Conservation (phyloP, 2,888 invertebrate species). For the Belgica antarctica region DNA sequence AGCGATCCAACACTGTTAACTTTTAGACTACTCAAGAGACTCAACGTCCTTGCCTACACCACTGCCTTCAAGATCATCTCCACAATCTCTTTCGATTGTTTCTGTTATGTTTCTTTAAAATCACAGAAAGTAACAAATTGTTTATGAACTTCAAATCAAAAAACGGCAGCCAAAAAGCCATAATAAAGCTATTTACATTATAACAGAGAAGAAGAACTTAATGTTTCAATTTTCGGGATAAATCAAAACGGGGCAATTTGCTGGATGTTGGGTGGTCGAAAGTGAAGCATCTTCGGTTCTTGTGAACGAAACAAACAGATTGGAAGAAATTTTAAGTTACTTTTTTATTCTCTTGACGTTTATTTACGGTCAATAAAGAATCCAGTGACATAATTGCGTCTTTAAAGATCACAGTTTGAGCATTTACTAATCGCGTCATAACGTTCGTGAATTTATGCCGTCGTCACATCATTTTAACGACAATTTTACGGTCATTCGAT, state of each 20-base stretch:
- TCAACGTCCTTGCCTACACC: too few species aligned
- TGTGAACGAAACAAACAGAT: background rate
- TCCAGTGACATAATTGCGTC: background rate
- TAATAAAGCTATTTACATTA: constrained; percentile 10
- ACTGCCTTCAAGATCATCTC: too few species aligned
- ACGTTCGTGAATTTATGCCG: constrained; percentile 7
- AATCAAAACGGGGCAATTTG: constrained; percentile 14
- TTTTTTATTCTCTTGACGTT: background rate
- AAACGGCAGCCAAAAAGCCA: background rate
- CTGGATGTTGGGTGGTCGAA: background rate
- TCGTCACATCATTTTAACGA: background rate
- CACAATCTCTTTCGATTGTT: too few species aligned
- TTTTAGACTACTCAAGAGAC: too few species aligned
- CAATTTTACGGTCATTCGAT: constrained; percentile 8
- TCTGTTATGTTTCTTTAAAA: too few species aligned
- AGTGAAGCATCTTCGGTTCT: background rate
- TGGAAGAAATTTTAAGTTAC: background rate
- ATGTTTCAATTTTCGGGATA: background rate
- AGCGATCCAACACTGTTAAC: too few species aligned
- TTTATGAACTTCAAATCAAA: background rate
- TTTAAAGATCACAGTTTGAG: background rate
- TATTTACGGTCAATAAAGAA: constrained; percentile 1
- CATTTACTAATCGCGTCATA: background rate
- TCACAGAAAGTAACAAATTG: background rate
- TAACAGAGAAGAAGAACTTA: constrained; percentile 14